Evolutionary conservation across 2,888 invertebrate genomes (phyloP).

Genomic region (Drosophila borealis): DNA sequence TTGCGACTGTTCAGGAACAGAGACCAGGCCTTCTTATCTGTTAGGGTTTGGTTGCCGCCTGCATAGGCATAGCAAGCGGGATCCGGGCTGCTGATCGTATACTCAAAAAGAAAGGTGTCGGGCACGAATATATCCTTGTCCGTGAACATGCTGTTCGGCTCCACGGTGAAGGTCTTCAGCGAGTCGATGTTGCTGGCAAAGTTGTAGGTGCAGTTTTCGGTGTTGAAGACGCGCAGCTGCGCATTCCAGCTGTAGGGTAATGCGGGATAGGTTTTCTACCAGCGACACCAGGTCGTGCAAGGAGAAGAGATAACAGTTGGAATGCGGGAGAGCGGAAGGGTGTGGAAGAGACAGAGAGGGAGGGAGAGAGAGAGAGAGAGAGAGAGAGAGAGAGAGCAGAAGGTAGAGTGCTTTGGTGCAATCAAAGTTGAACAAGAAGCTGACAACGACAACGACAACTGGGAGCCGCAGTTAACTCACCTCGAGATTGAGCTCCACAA

Average conservation of each 20-base stretch:
- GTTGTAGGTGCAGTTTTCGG: conserved; percentile 85
- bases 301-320: conserved; percentile 24
- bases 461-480: conserved; percentile 84
- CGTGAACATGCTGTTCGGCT: conserved; percentile 54
- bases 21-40: conserved; percentile 68
- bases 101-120: conserved; percentile 24
- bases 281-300: conserved; percentile 2
- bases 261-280: conserved; percentile 88
- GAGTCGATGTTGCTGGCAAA: conserved; percentile 65
- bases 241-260: conserved; percentile 87
- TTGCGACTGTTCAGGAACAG: conserved; percentile 69
- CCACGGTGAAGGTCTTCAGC: conserved; percentile 51
- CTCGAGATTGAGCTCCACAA: conserved; percentile 92
- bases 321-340: conserved; percentile 36
- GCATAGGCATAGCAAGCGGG: conserved; percentile 35
- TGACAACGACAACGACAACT: neutral
- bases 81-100: conserved; percentile 26
- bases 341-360: conserved; percentile 9
- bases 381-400: conserved; percentile 15
- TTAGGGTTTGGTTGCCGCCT: conserved; percentile 8
- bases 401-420: conserved; percentile 38
- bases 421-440: neutral
- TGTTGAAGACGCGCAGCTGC: conserved; percentile 91
- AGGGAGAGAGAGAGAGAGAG: conserved; percentile 23
- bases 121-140: conserved; percentile 68